A percentile compares a stretch with the other conserved stretches of the same genome.
phyloP scores from a whole-genome alignment of 1,140 invertebrate species.

The Drosophila miranda region DNA sequence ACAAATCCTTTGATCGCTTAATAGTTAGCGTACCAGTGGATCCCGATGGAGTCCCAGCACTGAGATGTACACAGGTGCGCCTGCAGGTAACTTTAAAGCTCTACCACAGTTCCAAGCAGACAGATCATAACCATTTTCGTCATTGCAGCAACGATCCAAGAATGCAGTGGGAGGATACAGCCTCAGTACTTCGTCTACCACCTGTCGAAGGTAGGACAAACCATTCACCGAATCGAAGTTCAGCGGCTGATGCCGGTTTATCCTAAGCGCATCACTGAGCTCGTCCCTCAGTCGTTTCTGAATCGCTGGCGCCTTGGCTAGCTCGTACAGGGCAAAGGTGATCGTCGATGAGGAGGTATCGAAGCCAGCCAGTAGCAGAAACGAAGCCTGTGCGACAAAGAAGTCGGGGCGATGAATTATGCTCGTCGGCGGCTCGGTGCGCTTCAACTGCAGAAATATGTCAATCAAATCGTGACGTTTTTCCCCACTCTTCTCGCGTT shows the following conservation, averaged over 20 bases:
- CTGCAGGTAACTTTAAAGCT: conserved; percentile 38
- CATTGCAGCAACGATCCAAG: conserved; percentile 83
- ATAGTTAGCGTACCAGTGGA: conserved; percentile 42
- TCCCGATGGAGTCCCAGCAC: conserved; percentile 71
- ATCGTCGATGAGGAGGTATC: conserved; percentile 83
- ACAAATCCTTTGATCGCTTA: not conserved
- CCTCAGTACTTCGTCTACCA: conserved; percentile 84
- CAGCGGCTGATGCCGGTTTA: conserved; percentile 55
- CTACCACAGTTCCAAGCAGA: conserved; percentile 74
- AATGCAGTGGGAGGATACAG: conserved; percentile 85
- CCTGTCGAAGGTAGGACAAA: conserved; percentile 82
- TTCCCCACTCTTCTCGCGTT: conserved; percentile 55
- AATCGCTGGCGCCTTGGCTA: conserved; percentile 81
- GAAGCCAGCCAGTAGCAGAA: conserved; percentile 86
- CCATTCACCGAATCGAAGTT: conserved; percentile 82
- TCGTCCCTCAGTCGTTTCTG: conserved; percentile 82
- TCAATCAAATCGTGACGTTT: conserved; percentile 83
- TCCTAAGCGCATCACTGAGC: conserved; percentile 67
- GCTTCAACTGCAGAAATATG: conserved; percentile 81
- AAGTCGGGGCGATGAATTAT: conserved; percentile 77
- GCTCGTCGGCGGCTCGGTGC: conserved; percentile 34
- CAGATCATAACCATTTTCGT: conserved; percentile 61
- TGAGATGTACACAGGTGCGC: conserved; percentile 71
- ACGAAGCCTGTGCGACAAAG: conserved; percentile 85
- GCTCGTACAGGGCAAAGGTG: conserved; percentile 83